phyloP scores from a whole-genome alignment of 2,797 vertebrate genomes.

The Neosalanx taihuensis region DNA sequence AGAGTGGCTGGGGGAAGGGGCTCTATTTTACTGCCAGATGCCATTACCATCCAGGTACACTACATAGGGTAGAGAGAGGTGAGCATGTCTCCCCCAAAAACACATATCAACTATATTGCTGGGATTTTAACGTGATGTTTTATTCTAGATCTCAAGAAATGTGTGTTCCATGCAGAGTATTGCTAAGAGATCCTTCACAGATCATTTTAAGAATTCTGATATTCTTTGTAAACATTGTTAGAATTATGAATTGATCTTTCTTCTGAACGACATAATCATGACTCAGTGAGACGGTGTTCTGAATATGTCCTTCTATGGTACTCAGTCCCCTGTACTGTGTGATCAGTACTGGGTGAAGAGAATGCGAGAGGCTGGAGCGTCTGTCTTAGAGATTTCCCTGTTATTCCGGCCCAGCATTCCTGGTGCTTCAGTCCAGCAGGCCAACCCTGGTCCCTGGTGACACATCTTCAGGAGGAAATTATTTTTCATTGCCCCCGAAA shows the following conservation, averaged over 20 bases:
- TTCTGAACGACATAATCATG: too few species aligned
- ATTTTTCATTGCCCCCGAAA: slow-evolving; percentile 76
- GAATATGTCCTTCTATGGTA: too few species aligned
- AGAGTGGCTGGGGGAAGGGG: slow-evolving; percentile 3
- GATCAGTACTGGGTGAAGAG: slow-evolving; percentile 13
- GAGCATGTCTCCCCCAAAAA: slow-evolving; percentile 19
- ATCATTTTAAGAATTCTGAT: too few species aligned
- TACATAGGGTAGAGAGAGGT: slow-evolving; percentile 16
- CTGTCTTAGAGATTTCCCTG: slow-evolving; percentile 74
- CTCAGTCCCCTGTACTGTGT: too few species aligned
- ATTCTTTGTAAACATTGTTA: too few species aligned
- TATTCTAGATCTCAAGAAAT: background rate
- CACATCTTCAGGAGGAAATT: slow-evolving; percentile 74
- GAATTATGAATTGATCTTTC: too few species aligned
- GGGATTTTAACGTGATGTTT: background rate
- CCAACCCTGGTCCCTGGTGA: slow-evolving; percentile 59
- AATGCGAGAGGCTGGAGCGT: slow-evolving; percentile 49
- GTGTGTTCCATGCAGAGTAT: slow-evolving; percentile 33
- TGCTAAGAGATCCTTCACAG: slow-evolving; percentile 59
- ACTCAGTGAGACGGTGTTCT: too few species aligned
- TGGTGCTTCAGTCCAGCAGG: slow-evolving; percentile 59
- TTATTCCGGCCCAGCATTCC: slow-evolving; percentile 61
- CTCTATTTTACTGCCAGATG: slow-evolving; percentile 17
- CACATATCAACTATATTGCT: slow-evolving; percentile 11
- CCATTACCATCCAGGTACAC: slow-evolving; percentile 22